These are phyloP conservation scores for Nycticebus coucang DNA, from an alignment of 2,113 vertebrate genomes.

Conservation along the genomic window DNA sequence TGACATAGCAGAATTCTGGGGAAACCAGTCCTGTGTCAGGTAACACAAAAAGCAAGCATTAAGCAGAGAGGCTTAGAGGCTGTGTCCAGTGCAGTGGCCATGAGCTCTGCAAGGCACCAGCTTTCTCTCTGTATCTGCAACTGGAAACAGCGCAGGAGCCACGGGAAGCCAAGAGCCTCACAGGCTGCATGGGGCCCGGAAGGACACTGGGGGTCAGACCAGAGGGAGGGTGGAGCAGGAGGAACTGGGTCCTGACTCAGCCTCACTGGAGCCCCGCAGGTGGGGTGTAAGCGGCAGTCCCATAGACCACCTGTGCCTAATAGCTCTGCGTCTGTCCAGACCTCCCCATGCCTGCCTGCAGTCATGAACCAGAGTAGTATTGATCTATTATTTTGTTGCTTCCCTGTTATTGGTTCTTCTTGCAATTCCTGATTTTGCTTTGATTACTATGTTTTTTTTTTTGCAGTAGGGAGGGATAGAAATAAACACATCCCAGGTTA, in stretches of 20 bases:
- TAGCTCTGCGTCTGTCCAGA: background rate
- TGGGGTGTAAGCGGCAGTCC: background rate
- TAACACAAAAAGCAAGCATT: background rate
- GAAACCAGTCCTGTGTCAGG: no score
- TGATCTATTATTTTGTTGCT: background rate
- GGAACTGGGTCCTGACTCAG: background rate
- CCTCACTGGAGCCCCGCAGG: background rate
- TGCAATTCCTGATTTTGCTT: background rate
- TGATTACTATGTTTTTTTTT: background rate
- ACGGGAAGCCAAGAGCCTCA: background rate
- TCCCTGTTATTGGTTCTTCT: background rate
- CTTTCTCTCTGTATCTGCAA: background rate
- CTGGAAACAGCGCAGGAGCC: background rate
- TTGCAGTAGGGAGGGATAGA: background rate
- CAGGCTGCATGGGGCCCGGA: background rate
- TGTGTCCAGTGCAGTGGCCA: accelerated
- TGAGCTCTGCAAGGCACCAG: background rate
- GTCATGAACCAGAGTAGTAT: background rate
- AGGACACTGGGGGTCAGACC: background rate
- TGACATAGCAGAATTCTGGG: background rate
- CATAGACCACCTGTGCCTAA: no score
- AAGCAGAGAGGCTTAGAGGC: background rate
- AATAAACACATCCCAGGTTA: background rate
- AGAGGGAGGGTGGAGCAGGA: background rate
- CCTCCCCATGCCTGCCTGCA: background rate